These are phyloP conservation scores for Mellivora capensis DNA, from an alignment of 2,113 vertebrate species.

Conservation along the genomic window DNA sequence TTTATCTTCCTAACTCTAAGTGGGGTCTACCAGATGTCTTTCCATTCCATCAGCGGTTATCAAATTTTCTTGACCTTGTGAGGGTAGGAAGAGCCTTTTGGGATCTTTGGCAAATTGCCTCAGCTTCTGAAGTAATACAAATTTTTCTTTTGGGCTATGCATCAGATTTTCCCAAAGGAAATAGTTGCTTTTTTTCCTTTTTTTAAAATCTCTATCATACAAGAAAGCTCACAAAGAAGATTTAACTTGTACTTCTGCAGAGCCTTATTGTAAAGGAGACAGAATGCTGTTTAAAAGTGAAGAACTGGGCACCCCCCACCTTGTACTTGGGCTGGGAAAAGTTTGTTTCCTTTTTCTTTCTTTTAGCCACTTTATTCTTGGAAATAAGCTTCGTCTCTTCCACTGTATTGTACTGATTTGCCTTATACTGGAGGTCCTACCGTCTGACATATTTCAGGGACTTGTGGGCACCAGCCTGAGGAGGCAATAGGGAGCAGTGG, in stretches of 20 bases:
- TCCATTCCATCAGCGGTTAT: neutral
- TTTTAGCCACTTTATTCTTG: neutral
- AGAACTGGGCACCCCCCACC: neutral
- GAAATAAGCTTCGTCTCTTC: neutral
- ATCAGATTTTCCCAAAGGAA: neutral
- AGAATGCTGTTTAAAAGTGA: neutral
- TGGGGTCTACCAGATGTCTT: constrained; percentile 69
- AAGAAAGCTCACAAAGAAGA: neutral
- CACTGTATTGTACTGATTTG: neutral
- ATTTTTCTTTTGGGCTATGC: neutral
- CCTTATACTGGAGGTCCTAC: constrained; percentile 16
- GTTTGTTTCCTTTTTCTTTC: neutral
- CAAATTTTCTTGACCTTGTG: constrained; percentile 6
- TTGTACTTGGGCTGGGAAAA: neutral
- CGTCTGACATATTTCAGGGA: neutral
- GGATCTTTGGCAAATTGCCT: neutral
- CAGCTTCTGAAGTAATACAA: neutral
- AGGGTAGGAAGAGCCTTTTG: constrained; percentile 3
- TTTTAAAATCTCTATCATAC: constrained; percentile 37
- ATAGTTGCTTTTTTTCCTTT: constrained; percentile 50
- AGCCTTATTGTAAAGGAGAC: neutral
- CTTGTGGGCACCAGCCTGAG: neutral
- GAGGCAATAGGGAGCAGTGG: neutral
- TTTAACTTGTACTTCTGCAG: neutral
- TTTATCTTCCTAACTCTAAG: constrained; percentile 42